Percentiles rank a stretch among this genome's conserved stretches.
Evolutionary conservation across 2,797 vertebrate species (phyloP).

Genomic region (Leptoclinus maculatus): DNA sequence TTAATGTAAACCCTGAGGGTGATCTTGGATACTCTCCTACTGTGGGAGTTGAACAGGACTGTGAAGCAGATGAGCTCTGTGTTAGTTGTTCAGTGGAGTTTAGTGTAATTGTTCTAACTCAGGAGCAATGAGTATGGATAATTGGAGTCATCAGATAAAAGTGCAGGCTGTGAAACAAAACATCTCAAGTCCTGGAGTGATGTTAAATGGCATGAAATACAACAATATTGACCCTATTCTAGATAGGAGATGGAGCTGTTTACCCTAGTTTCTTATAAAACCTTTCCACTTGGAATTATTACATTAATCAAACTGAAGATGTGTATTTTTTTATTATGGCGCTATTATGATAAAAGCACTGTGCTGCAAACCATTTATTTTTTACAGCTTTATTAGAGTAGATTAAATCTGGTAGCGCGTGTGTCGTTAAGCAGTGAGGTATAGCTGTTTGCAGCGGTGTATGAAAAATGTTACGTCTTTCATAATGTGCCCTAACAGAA

Average conservation of each 20-base stretch:
- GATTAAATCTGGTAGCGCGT: not conserved
- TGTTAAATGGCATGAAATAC: not conserved
- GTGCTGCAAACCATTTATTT: constrained; percentile 10
- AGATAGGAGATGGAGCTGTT: constrained; percentile 9
- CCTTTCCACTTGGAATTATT: not conserved
- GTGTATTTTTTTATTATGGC: not conserved
- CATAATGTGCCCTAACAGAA: not conserved
- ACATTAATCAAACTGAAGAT: not conserved
- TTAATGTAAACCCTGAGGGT: constrained; percentile 45
- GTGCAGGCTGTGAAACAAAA: constrained; percentile 1
- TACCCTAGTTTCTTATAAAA: constrained; percentile 7
- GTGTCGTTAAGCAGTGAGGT: not conserved
- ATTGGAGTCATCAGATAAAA: constrained; percentile 17
- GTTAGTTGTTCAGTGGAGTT: constrained; percentile 19
- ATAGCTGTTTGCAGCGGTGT: not conserved
- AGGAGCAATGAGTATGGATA: not conserved
- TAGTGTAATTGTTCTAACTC: constrained; percentile 3
- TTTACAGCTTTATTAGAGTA: not conserved
- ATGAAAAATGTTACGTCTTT: constrained; percentile 3
- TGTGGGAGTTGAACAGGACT: constrained; percentile 21
- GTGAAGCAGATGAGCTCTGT: constrained; percentile 37
- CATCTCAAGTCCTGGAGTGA: not conserved
- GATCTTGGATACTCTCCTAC: constrained; percentile 31
- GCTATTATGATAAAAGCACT: not conserved
- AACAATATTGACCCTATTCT: constrained; percentile 3